Base-by-base conservation (phyloP, 2,113 vertebrate genomes). In the Apeltes quadracus region DNA sequence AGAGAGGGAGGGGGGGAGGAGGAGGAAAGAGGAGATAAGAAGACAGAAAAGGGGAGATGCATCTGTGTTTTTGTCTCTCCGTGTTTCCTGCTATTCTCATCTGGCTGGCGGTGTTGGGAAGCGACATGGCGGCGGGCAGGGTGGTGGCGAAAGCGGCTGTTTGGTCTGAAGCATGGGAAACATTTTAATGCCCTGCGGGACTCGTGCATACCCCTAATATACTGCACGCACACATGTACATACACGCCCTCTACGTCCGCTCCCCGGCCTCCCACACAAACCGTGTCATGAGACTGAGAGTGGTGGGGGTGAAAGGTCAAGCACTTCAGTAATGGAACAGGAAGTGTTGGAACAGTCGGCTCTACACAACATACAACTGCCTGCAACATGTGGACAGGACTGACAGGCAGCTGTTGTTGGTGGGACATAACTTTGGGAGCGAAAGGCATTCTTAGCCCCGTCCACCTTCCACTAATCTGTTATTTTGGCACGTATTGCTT, bases 101-200 rank as follows among this genome's bases (percentile, higher is more conserved):
- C 87, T 80, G 62, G 32, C 66, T 92, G n/a, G 88, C 54, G 72
- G 85, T 91, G 80, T 83, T 43, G 76, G 59, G 72, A 74, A 85
- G 85, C 89, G 90, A 89, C 86, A 86, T 34, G 88, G 87, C 89
- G 90, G 85, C 92, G 90, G 90, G 91, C 88, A 90, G 88, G 87
- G 84, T 86, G 87, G 84, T 86, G 80, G 84, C 87, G 88, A 87
- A 87, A 88, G 63, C 70, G 87, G 84, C 87, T 93, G 90, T 92
- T 92, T 91, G 87, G 88, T 93, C 90, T 93, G 84, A 89, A 80
- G 78, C 91, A 93, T 91, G 91, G 90, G 90, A 92, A 92, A 90
- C 85, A 81, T 87, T 82, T 86, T 84, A 79, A 55, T 89, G 79
- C 85, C 86, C 83, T 87, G 65, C 87, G 89, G 87, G 88, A 90